Base-by-base conservation (phyloP, 2,888 invertebrate species). In the Taphrorychus bicolor region DNA sequence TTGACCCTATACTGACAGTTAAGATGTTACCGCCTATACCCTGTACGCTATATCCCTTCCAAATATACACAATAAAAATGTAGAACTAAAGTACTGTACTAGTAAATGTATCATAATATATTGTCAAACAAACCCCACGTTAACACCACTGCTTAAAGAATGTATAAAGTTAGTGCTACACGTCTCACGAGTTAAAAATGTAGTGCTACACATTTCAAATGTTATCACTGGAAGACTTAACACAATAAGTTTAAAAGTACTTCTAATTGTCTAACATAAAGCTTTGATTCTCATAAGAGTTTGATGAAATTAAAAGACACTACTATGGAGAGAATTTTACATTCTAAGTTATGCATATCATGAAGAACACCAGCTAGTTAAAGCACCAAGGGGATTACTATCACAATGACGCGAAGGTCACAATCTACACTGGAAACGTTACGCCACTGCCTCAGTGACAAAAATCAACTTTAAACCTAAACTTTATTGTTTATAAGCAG, bases 361-460 rank as follows among this genome's bases (percentile, higher is more conserved):
- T 58, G 66, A 61, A 66, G 42, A 64, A 64, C 60, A 60, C 49
- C 59, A 57, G 64, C 64, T 42, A 64, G 60, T 57, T 64, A 56
- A 68, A 69, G 69, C 69, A 69, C 69, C 69, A 69, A 69, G 60
- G 59, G 64, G 69, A 69, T 69, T 60, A 60, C 69, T 69, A 69
- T 69, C 69, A 69, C 69, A 69, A 60, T 60, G 64, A 69, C 64
- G 22, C 56, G 19, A 59, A 69, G 67, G 63, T 68, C 68, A 59
- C 59, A 59, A 61, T 58, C 67, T 67, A 66, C 61, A 67, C 18
- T 59, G 19, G 48, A 18, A 62, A 62, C 32, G 22, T 23, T 63
- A 58, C 32, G 24, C 63, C 63, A 63, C 62, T 49, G 58, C 45
- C 49, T 19, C 49, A 61, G 3, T 48, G 24, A 59, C 22, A 53